Conservation (phyloP, 2,797 vertebrate species). For the Microctenopoma steveboyesi region DNA sequence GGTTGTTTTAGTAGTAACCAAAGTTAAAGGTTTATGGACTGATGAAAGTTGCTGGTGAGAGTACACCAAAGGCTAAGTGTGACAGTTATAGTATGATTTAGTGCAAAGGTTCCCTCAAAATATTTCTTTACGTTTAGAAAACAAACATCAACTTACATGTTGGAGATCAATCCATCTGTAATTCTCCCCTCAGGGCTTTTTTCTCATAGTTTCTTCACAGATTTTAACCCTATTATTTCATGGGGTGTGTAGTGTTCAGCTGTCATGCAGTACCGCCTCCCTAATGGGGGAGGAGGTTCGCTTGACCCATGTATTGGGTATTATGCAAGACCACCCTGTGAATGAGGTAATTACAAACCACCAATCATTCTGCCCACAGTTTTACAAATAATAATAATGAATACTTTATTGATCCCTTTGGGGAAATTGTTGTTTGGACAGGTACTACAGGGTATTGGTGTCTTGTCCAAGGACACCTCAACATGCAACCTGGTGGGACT, state of each 20-base stretch:
- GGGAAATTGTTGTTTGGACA: too few relatives aligned
- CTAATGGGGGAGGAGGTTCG: background rate
- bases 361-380: background rate
- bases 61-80: background rate
- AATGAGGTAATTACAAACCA: background rate
- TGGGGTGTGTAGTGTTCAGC: background rate
- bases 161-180: background rate
- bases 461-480: too few relatives aligned
- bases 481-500: too few relatives aligned
- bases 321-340: background rate
- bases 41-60: background rate
- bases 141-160: background rate
- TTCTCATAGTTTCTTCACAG: background rate
- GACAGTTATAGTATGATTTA: background rate
- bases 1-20: background rate
- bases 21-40: background rate
- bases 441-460: too few relatives aligned
- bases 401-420: too few relatives aligned
- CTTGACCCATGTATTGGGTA: background rate
- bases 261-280: background rate
- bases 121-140: conserved; percentile 1
- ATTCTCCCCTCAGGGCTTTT: background rate
- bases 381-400: background rate
- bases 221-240: conserved; percentile 3
- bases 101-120: background rate